Evolutionary conservation across 2,113 vertebrate genomes (phyloP).

Genomic region (Carassius gibelio): DNA sequence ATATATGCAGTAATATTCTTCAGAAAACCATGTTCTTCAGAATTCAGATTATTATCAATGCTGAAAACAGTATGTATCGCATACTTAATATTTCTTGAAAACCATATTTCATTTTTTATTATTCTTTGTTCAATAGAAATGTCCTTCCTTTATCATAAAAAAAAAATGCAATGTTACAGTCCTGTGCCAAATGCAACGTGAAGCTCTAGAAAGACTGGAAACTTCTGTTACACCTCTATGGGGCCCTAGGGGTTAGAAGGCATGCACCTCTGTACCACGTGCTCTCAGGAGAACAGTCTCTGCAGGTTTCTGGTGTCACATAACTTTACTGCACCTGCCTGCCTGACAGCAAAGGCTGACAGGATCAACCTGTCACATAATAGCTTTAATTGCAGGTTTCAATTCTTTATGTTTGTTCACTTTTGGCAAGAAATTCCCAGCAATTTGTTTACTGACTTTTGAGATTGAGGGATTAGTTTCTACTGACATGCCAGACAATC

Average conservation of each 20-base stretch:
- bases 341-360: not conserved
- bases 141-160: not conserved
- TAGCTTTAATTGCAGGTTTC: slow-evolving; percentile 14
- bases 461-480: not conserved
- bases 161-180: not conserved
- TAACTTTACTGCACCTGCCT: not conserved
- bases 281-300: not conserved
- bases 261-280: not conserved
- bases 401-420: not conserved
- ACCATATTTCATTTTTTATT: not conserved
- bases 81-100: no score
- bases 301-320: not conserved
- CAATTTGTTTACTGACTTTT: not conserved
- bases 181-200: not conserved
- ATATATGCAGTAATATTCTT: not conserved
- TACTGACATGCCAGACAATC: not conserved
- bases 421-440: not conserved
- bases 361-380: not conserved
- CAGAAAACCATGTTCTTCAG: not conserved
- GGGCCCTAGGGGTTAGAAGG: not conserved
- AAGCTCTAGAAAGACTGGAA: not conserved
- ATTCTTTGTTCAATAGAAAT: not conserved
- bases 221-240: not conserved
- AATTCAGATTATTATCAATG: not conserved
- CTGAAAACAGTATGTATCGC: not conserved